These are phyloP conservation scores for Gorsachius magnificus DNA, from an alignment of 2,797 vertebrate genomes.

Conservation along the genomic window DNA sequence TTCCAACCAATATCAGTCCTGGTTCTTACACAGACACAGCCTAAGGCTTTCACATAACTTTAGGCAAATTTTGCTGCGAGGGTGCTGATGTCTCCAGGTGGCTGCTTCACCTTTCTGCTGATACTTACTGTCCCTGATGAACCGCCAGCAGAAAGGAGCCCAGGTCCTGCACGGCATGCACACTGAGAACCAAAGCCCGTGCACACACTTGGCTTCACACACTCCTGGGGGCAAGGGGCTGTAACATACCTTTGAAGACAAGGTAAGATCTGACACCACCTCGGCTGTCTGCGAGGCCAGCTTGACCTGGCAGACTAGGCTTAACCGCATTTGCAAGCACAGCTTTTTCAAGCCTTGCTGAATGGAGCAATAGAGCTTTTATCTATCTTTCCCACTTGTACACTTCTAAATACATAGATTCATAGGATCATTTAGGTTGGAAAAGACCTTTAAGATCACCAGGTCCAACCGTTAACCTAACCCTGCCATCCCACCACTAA, in stretches of 20 bases:
- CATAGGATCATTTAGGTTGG: too few relatives aligned
- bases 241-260: not conserved
- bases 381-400: not conserved
- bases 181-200: rapidly evolving
- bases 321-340: not conserved
- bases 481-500: too few relatives aligned
- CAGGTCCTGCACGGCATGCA: not conserved
- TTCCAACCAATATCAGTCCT: not conserved
- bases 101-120: not conserved
- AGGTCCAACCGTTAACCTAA: too few relatives aligned
- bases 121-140: not conserved
- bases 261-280: not conserved
- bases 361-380: not conserved
- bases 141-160: not conserved
- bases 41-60: not conserved
- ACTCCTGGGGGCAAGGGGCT: not conserved
- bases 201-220: rapidly evolving
- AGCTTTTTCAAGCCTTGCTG: not conserved
- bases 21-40: not conserved
- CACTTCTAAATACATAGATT: not conserved
- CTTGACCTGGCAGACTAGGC: not conserved
- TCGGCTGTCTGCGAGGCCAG: not conserved
- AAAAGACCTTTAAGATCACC: too few relatives aligned
- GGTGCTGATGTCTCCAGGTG: not conserved
- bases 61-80: not conserved